A percentile compares a stretch with the other conserved stretches of the same genome.
These are phyloP conservation scores for Platalea minor DNA, from an alignment of 2,797 vertebrate genomes.

Conservation along the genomic window DNA sequence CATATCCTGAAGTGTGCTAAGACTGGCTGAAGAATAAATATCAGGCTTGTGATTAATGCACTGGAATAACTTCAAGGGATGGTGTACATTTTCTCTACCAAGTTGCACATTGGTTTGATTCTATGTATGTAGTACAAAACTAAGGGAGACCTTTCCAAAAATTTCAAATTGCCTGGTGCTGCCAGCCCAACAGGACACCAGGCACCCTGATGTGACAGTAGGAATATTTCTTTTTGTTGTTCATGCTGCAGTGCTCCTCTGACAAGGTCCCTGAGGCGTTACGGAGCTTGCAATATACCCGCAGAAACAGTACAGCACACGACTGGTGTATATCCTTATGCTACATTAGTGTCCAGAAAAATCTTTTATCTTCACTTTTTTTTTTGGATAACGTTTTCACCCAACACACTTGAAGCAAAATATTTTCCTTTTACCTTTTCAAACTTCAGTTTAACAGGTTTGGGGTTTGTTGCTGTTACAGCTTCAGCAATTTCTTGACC, in stretches of 20 bases:
- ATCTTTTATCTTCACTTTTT: background rate
- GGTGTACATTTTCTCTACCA: background rate
- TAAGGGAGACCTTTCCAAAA: background rate
- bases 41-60: background rate
- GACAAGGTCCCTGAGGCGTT: background rate
- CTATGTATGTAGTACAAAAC: background rate
- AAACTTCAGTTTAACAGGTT: slow-evolving; percentile 95
- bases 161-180: background rate
- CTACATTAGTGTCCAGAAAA: background rate
- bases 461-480: slow-evolving; percentile 95
- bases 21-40: background rate
- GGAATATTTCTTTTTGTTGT: background rate
- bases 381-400: background rate
- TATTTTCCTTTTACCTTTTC: slow-evolving; percentile 86
- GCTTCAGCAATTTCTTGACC: slow-evolving; percentile 97
- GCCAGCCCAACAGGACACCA: background rate
- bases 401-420: background rate
- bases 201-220: background rate
- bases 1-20: background rate
- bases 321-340: background rate
- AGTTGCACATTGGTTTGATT: background rate
- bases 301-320: background rate
- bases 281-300: background rate
- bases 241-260: background rate
- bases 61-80: background rate